Evolutionary conservation across 1,140 invertebrate species (phyloP), one percentile per base, ranked within the genome.

Genomic region (Dendroctonus valens): DNA sequence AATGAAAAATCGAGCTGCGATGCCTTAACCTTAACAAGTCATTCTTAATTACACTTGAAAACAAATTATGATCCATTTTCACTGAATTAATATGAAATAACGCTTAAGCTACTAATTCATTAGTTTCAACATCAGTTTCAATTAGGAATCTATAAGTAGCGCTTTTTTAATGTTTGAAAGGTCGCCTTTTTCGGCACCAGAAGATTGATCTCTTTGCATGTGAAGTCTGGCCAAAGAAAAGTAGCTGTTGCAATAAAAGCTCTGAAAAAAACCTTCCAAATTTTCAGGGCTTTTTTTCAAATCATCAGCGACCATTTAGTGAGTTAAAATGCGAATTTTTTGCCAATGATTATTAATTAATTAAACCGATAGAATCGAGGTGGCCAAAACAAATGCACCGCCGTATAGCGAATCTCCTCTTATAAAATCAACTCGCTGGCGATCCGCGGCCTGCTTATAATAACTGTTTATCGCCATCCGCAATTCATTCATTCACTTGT

Each of bases 401-500:
- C 46, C 39, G 1, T 38, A 59, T 49, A 12, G 57, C 57, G 57
- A 59, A 59, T 59, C 57, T 59, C 57, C 60, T 46, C 26, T 48
- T 54, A 63, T 54, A 54, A 54, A 63, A 46, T 63, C 51, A 59
- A 59, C 42, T 59, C 44, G 49, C 12, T 44, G 44, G 52, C 54
- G 54, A 58, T 51, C 26, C 48, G 55, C n/a, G 54, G 39, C 55
- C 54, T 41, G 55, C 64, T 57, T 65, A 65, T 65, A 63, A 63
- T 63, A 65, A 65, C 64, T 59, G 64, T 65, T 65, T 59, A 54
- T 65, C 64, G 64, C 64, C 64, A 59, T 65, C 55, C 64, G 64
- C 64, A 49, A 65, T 65, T 65, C 64, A 65, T 65, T 65, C 64
- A 65, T 65, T 65, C 64, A 59, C 64, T 65, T 59, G 64, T 65